phyloP scores from a whole-genome alignment of 2,797 vertebrate genomes.

The Phataginus tricuspis region DNA sequence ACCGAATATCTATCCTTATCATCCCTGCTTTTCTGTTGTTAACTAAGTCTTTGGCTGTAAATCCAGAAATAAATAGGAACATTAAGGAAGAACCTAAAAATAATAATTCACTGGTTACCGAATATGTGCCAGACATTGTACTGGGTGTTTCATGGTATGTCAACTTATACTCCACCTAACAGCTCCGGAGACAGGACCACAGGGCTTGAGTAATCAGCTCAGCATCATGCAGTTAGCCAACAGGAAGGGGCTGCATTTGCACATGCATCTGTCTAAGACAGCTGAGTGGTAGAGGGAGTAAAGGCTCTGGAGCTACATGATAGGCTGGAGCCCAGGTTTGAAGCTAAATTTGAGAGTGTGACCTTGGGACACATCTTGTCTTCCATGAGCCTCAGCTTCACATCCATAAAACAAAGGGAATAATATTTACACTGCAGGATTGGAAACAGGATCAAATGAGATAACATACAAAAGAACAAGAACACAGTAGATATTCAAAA shows the following conservation, averaged over 20 bases:
- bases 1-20: not conserved
- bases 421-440: not conserved
- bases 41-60: not conserved
- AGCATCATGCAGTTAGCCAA: not conserved
- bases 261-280: not conserved
- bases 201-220: not conserved
- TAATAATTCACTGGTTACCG: not conserved
- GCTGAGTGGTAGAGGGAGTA: not conserved
- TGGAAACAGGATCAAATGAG: not conserved
- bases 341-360: not conserved
- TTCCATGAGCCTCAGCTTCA: not conserved
- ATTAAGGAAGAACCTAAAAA: not conserved
- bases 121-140: not conserved
- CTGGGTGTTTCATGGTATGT: not conserved
- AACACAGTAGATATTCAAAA: not conserved
- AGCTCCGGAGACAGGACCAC: not conserved
- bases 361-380: not conserved
- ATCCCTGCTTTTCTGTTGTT: not conserved
- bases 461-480: not conserved
- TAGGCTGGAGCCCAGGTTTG: not conserved
- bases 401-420: not conserved
- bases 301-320: not conserved
- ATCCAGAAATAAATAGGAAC: not conserved
- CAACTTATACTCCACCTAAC: not conserved
- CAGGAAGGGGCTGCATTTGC: not conserved